These are phyloP conservation scores for Druon quercuslanigerum DNA, from an alignment of 1,140 invertebrate genomes.

Conservation along the genomic window DNA sequence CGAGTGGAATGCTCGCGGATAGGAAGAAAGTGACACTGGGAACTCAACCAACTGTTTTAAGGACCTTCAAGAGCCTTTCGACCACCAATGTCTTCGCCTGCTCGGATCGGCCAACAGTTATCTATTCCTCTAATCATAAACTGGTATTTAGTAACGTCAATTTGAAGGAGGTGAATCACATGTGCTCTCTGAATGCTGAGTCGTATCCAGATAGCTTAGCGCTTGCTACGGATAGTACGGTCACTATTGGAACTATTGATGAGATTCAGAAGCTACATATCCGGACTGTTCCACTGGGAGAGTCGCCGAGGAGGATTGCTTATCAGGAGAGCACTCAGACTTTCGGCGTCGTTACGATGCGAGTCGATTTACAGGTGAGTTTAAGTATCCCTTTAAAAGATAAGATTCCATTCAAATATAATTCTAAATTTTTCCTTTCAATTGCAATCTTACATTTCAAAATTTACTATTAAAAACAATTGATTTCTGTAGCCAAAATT, in stretches of 20 bases:
- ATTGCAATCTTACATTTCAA: too few relatives aligned
- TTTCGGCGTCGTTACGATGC: slow-evolving; percentile 94
- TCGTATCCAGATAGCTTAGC: slow-evolving; percentile 97
- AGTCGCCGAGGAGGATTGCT: slow-evolving; percentile 94
- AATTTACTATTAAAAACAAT: too few relatives aligned
- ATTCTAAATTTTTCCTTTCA: too few relatives aligned
- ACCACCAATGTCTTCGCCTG: slow-evolving; percentile 99
- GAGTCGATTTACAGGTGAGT: slow-evolving; percentile 85
- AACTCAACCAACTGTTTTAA: slow-evolving; percentile 96
- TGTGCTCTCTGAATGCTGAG: slow-evolving; percentile 97
- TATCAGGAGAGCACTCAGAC: slow-evolving; percentile 97
- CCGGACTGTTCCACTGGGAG: slow-evolving; percentile 93
- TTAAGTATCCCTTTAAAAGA: slow-evolving; percentile 9
- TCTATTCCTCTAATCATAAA: slow-evolving; percentile 99
- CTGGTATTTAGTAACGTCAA: slow-evolving; percentile 99
- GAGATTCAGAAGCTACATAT: slow-evolving; percentile 99
- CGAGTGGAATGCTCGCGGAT: slow-evolving; percentile 84
- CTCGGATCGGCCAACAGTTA: slow-evolving; percentile 98
- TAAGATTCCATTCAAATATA: too few relatives aligned
- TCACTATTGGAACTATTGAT: slow-evolving; percentile 98
- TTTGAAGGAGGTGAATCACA: slow-evolving; percentile 97
- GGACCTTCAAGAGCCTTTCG: slow-evolving; percentile 89
- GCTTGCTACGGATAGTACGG: slow-evolving; percentile 92
- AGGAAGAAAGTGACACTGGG: slow-evolving; percentile 96
- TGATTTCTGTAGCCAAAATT: too few relatives aligned